phyloP scores from a whole-genome alignment of 1,140 invertebrate species.

The Ceratosolen solmsi region DNA sequence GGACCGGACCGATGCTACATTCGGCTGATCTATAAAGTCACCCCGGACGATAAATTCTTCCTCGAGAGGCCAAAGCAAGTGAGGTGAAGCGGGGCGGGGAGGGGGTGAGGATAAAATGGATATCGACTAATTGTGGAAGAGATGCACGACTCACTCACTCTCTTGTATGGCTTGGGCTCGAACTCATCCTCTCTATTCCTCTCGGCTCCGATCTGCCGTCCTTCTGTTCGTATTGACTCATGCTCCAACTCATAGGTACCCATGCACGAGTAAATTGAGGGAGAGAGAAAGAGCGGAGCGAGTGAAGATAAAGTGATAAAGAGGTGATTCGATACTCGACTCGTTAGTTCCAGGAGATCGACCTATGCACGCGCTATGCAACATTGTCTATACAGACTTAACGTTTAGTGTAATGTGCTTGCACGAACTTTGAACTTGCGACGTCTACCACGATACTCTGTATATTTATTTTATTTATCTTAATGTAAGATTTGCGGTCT shows the following conservation, averaged over 20 bases:
- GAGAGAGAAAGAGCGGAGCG: neutral
- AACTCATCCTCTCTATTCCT: neutral
- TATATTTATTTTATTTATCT: constrained; percentile 45
- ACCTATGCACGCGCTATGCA: constrained; percentile 58
- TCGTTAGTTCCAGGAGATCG: constrained; percentile 60
- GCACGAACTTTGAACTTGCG: constrained; percentile 57
- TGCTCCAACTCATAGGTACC: neutral
- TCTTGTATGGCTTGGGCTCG: constrained; percentile 18
- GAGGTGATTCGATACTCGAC: constrained; percentile 51
- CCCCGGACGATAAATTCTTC: constrained; percentile 69
- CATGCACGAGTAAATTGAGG: constrained; percentile 17
- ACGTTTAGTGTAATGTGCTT: constrained; percentile 57
- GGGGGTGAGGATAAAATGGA: constrained; percentile 65
- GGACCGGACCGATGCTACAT: neutral
- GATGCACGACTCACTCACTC: constrained; percentile 71
- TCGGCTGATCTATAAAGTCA: constrained; percentile 66
- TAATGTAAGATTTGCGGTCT: constrained; percentile 37
- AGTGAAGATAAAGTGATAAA: constrained; percentile 26
- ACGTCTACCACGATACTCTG: constrained; percentile 14
- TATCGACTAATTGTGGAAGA: constrained; percentile 73
- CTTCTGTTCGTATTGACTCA: neutral
- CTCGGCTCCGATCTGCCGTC: neutral
- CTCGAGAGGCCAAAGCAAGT: constrained; percentile 44
- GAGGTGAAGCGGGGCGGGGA: neutral
- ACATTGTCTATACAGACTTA: constrained; percentile 52